Conservation (phyloP, 2,113 vertebrate genomes). For the Dasyprocta punctata region DNA sequence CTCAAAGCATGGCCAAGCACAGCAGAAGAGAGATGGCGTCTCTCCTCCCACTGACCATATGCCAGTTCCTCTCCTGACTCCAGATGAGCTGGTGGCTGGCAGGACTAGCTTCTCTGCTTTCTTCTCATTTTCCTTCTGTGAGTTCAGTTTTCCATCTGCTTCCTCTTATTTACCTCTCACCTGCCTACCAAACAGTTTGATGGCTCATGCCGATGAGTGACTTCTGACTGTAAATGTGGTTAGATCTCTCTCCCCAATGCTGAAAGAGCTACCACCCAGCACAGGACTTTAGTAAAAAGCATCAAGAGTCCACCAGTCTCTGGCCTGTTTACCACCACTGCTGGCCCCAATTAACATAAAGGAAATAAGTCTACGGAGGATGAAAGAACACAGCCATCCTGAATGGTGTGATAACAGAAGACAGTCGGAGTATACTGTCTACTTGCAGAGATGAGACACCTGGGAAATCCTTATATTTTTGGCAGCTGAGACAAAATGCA, state of each 20-base stretch:
- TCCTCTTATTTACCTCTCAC: not conserved
- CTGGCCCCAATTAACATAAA: not conserved
- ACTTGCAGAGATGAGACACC: not conserved
- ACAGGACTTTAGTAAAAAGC: not conserved
- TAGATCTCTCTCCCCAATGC: not conserved
- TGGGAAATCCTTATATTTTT: not conserved
- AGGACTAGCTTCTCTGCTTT: not conserved
- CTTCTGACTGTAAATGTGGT: not conserved
- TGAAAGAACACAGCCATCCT: not conserved
- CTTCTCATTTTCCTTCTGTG: not conserved
- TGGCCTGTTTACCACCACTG: not conserved
- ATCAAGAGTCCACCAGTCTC: fast-evolving
- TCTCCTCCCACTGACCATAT: not conserved
- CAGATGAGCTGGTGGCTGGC: not conserved
- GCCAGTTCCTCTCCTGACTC: not conserved
- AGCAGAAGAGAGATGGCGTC: not conserved
- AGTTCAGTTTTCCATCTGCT: not conserved
- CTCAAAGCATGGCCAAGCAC: not conserved
- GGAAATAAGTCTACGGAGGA: not conserved
- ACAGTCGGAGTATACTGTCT: fast-evolving
- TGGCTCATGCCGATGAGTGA: not conserved
- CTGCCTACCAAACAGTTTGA: not conserved
- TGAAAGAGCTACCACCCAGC: not conserved
- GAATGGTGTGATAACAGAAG: not conserved
- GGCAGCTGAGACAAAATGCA: not conserved